Conservation (phyloP, 2,113 vertebrate genomes). For the Spea multiplicata region DNA sequence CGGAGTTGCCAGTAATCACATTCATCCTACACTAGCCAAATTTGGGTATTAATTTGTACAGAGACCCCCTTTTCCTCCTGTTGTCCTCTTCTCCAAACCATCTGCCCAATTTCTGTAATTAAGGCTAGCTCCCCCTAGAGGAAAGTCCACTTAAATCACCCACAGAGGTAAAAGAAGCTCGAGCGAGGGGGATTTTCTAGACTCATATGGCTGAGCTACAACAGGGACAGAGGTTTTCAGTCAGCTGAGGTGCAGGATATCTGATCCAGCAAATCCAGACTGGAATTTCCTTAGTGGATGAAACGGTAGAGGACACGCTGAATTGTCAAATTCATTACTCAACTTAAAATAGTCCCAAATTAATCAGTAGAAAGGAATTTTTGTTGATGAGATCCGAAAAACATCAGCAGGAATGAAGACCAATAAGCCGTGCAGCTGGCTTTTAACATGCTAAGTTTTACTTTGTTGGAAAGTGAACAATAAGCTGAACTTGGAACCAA, state of each 20-base stretch:
- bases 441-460: not conserved
- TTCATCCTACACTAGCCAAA: not conserved
- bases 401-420: constrained; percentile 28
- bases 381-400: constrained; percentile 30
- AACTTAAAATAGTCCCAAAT: constrained; percentile 59
- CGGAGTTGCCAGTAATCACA: too few species aligned
- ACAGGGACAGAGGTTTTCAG: constrained; percentile 56
- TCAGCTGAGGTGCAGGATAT: constrained; percentile 62
- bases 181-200: not conserved
- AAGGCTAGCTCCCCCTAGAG: constrained; percentile 19
- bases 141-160: constrained; percentile 9
- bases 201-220: constrained; percentile 59
- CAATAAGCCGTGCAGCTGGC: not conserved
- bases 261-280: constrained; percentile 56
- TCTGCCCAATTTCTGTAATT: not conserved
- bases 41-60: not conserved
- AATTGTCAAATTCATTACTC: constrained; percentile 59
- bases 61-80: not conserved
- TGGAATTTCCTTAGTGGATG: constrained; percentile 68
- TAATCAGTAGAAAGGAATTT: constrained; percentile 49
- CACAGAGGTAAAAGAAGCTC: not conserved
- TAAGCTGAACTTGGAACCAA: too few species aligned
- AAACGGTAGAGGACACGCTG: constrained; percentile 65
- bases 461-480: not conserved
- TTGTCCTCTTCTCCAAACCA: not conserved